Percentiles rank a stretch among this genome's conserved stretches.
These are phyloP conservation scores for Heliconius ethilla DNA, from an alignment of 2,888 invertebrate species.

Conservation along the genomic window DNA sequence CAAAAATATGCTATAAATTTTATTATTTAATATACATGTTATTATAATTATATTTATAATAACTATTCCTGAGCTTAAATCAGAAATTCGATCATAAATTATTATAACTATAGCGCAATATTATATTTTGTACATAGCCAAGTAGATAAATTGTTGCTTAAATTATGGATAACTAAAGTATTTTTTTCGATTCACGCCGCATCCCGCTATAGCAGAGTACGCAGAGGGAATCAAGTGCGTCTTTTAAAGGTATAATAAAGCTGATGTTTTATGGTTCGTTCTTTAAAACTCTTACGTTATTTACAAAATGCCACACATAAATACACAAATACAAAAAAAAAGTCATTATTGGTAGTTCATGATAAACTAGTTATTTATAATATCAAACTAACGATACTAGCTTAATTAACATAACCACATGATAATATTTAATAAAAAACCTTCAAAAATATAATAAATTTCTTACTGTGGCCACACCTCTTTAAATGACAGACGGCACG, in stretches of 20 bases:
- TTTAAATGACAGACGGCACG: conserved; percentile 75
- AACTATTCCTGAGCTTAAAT: background rate
- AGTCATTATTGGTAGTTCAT: background rate
- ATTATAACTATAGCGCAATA: background rate
- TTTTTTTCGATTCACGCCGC: no score
- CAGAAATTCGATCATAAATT: background rate
- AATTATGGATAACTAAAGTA: background rate
- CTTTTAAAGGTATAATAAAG: no score
- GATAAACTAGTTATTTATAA: background rate
- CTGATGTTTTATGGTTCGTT: no score
- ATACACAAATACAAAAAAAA: background rate
- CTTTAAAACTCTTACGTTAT: no score
- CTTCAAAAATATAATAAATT: background rate
- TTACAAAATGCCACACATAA: background rate
- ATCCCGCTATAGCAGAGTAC: no score
- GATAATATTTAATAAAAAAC: background rate
- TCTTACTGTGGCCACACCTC: conserved; percentile 51
- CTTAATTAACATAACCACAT: background rate
- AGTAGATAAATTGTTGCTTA: background rate
- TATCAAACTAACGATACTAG: background rate
- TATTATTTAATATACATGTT: conserved; percentile 2
- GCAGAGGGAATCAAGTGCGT: no score
- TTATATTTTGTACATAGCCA: background rate
- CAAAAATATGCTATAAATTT: background rate
- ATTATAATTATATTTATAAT: conserved; percentile 4